These are phyloP conservation scores for Pelvicachromis taeniatus DNA, from an alignment of 2,113 vertebrate species.

Conservation along the genomic window DNA sequence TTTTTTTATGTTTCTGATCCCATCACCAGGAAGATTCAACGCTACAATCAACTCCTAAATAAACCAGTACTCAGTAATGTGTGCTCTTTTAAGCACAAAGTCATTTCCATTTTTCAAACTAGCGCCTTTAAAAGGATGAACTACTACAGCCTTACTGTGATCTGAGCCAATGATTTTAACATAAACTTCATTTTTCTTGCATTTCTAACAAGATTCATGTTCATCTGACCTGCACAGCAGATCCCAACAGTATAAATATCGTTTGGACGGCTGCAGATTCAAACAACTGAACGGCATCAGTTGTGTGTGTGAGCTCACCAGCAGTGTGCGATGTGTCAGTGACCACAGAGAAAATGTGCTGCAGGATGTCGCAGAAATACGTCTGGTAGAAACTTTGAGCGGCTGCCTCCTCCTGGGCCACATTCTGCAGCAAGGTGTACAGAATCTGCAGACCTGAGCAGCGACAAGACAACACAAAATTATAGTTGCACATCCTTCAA, in stretches of 20 bases:
- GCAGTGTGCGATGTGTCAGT: slow-evolving; percentile 98
- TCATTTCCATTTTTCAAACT: not conserved
- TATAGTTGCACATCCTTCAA: not conserved
- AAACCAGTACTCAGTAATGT: not conserved
- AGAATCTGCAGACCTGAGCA: slow-evolving; percentile 90
- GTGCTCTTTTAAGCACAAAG: not conserved
- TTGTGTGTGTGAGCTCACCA: slow-evolving; percentile 67
- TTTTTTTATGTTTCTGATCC: not conserved
- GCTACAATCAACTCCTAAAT: not conserved
- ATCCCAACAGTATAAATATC: not conserved
- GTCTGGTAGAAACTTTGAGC: slow-evolving; percentile 99
- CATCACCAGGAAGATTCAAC: not conserved
- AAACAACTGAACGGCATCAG: not conserved
- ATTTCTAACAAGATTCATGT: not conserved
- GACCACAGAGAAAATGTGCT: slow-evolving; percentile 98
- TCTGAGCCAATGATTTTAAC: not conserved
- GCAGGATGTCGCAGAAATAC: slow-evolving; percentile 96
- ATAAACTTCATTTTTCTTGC: not conserved
- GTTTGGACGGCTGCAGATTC: not conserved
- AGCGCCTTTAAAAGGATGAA: not conserved
- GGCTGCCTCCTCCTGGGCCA: slow-evolving; percentile 94
- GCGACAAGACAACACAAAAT: not conserved
- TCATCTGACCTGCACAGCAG: not conserved
- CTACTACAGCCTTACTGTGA: not conserved
- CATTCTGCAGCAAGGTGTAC: slow-evolving; percentile 94